phyloP scores from a whole-genome alignment of 2,797 vertebrate genomes.

The Anguilla anguilla region DNA sequence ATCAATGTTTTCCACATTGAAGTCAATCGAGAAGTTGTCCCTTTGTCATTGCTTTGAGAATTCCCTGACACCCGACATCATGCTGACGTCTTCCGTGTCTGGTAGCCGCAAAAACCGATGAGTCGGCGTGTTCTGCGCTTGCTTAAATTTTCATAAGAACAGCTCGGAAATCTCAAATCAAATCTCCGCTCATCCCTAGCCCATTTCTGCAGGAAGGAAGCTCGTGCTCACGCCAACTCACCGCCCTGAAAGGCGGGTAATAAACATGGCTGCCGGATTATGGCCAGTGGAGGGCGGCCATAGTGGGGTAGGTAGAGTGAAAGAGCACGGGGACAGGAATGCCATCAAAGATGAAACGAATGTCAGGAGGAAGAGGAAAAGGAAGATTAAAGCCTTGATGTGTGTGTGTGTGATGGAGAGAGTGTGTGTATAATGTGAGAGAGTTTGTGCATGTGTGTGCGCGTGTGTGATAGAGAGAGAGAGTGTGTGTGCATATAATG shows the following conservation, averaged over 20 bases:
- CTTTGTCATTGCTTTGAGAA: not conserved
- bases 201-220: too few species aligned
- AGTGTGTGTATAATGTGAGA: not conserved
- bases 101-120: not conserved
- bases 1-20: not conserved
- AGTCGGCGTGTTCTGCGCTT: too few species aligned
- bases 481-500: not conserved
- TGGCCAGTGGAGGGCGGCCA: not conserved
- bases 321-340: too few species aligned
- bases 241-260: too few species aligned
- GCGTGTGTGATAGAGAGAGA: constrained; percentile 2
- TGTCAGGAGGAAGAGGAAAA: constrained; percentile 40
- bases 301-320: too few species aligned
- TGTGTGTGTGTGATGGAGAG: constrained; percentile 40
- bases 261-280: too few species aligned
- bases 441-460: not conserved
- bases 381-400: constrained; percentile 32
- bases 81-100: not conserved
- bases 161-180: too few species aligned
- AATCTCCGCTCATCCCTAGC: too few species aligned
- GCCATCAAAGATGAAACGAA: too few species aligned
- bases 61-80: not conserved
- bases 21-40: not conserved
- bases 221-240: too few species aligned
- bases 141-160: too few species aligned